Evolutionary conservation across 2,113 vertebrate genomes (phyloP).

Genomic region (Ictalurus punctatus): DNA sequence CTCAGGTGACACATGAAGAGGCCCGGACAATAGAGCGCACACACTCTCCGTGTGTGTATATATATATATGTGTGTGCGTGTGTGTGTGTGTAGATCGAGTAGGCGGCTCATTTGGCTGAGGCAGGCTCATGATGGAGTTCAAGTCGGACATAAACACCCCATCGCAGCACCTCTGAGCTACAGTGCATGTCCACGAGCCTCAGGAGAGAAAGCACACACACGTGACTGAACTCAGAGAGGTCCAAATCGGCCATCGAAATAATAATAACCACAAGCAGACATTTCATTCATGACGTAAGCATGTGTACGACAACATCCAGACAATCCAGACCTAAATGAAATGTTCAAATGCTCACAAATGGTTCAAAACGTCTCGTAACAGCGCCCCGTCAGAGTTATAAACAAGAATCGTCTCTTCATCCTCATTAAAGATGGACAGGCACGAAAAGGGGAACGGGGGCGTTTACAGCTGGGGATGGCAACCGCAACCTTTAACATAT

Average conservation of each 20-base stretch:
- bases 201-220: neutral
- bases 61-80: too few relatives aligned
- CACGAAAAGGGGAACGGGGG: neutral
- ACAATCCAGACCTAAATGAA: neutral
- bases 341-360: neutral
- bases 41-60: too few relatives aligned
- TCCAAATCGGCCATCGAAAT: neutral
- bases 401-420: neutral
- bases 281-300: neutral
- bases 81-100: neutral
- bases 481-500: neutral
- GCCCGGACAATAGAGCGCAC: neutral
- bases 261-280: neutral
- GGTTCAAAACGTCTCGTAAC: neutral
- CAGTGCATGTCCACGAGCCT: conserved; percentile 7
- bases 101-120: conserved; percentile 34
- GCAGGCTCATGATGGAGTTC: neutral
- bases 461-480: neutral
- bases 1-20: neutral
- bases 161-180: conserved; percentile 27
- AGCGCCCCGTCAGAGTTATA: neutral
- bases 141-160: conserved; percentile 25
- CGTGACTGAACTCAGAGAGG: neutral
- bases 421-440: neutral
- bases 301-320: neutral